Base-by-base conservation (phyloP, 2,888 invertebrate species). In the Leucophenga montana region DNA sequence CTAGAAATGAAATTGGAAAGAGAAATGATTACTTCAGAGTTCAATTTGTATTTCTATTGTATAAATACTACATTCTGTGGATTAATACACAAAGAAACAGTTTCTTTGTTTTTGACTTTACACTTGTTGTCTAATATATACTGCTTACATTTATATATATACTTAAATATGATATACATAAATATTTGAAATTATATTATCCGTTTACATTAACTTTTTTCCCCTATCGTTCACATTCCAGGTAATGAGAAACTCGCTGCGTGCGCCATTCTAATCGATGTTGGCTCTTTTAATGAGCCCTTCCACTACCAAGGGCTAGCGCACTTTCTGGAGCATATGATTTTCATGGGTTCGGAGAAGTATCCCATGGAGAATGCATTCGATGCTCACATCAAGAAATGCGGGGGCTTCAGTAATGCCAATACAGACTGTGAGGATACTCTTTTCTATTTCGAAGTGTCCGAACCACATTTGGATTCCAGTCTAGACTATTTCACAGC, bases 341-440 rank as follows among this genome's bases (percentile, higher is more conserved):
- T 97, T 22, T 97, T 97, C 85, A 97, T 97, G 97, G 97, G 97
- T 44, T 96, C 95, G 77, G 91, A 94, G 83, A 97, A 96, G 85
- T 97, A 94, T 87, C 95, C 95, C 94, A 91, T 92, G 85, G 97
- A 97, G 89, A 96, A 96, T 87, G 94, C 93, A 76, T 95, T 95
- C 83, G 95, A 95, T 89, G 90, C 94, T 0, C 95, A 93, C 78
- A 92, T 95, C 27, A 93, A 92, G 90, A 94, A 94, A 90, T 93
- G 94, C 85, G 96, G 97, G 3, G 97, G 97, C 4, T 93, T 92
- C 9, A 93, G 94, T 85, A 97, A 97, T 87, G 97, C 97, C 0
- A 92, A 93, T 44, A 97, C 97, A 0, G 96, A 96, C 84, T 93
- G 93, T 86, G 97, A 97, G 88, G 91, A 92, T 80, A 97, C 97